Conservation (phyloP, 2,888 invertebrate genomes). For the Quadriops clusia region DNA sequence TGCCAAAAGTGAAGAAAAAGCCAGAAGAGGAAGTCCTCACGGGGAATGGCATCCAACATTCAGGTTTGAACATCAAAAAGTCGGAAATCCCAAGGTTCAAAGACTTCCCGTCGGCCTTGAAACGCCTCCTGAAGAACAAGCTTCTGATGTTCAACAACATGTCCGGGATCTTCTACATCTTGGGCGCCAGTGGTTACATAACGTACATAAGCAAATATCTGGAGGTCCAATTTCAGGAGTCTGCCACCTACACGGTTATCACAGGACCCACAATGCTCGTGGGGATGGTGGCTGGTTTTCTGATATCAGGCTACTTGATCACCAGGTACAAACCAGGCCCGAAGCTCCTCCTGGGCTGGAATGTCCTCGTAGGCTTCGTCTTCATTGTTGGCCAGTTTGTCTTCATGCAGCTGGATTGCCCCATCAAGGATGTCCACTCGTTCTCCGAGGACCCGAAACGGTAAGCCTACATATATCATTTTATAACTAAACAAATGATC, state of each 20-base stretch:
- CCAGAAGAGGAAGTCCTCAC: conserved; percentile 10
- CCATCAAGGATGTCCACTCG: conserved; percentile 27
- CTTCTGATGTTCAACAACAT: conserved; percentile 53
- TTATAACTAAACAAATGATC: conserved; percentile 6
- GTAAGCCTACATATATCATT: conserved; percentile 11
- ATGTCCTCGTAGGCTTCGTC: conserved; percentile 45
- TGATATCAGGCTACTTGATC: conserved; percentile 47
- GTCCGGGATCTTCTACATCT: conserved; percentile 52
- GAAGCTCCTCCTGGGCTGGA: conserved; percentile 48
- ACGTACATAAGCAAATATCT: conserved; percentile 64
- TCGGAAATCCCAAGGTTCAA: conserved; percentile 32
- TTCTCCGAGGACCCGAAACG: conserved; percentile 12
- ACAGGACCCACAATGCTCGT: conserved; percentile 46
- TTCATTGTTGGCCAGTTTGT: conserved; percentile 42
- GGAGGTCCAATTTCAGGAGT: conserved; percentile 58
- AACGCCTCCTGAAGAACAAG: conserved; percentile 50
- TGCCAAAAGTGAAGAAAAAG: conserved; percentile 3
- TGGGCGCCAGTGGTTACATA: conserved; percentile 51
- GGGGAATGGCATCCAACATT: conserved; percentile 10
- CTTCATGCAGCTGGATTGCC: conserved; percentile 46
- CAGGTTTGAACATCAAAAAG: conserved; percentile 9
- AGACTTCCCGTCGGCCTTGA: conserved; percentile 47
- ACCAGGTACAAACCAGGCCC: conserved; percentile 49
- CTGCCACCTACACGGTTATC: conserved; percentile 51
- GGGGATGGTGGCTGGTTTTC: conserved; percentile 48